Percentiles rank a stretch among this genome's conserved stretches.
phyloP scores from a whole-genome alignment of 2,888 invertebrate genomes.

The Drosophila sordidula region DNA sequence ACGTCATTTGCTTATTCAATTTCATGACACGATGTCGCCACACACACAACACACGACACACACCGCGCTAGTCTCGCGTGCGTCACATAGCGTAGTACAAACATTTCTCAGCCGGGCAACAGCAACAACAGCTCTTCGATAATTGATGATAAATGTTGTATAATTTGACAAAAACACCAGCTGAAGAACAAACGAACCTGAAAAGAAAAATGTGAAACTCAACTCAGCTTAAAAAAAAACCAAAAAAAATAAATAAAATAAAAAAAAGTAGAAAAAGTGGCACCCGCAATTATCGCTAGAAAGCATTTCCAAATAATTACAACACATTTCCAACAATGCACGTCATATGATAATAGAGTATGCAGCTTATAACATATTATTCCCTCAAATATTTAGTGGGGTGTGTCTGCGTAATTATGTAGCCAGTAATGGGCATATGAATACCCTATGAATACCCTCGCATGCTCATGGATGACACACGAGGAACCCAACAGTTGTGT shows the following conservation, averaged over 20 bases:
- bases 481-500: too few species aligned
- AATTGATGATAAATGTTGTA: conserved; percentile 84
- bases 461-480: not conserved
- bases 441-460: conserved; percentile 21
- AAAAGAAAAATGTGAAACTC: conserved; percentile 29
- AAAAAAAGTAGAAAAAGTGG: conserved; percentile 35
- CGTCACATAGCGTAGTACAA: conserved; percentile 63
- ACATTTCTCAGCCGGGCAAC: conserved; percentile 62
- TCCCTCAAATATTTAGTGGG: conserved; percentile 50
- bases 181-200: conserved; percentile 48
- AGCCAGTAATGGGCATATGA: conserved; percentile 52
- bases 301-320: conserved; percentile 79
- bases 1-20: conserved; percentile 83
- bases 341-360: conserved; percentile 29
- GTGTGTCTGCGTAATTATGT: conserved; percentile 67
- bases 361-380: conserved; percentile 60
- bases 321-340: conserved; percentile 55
- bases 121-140: conserved; percentile 67
- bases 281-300: conserved; percentile 78
- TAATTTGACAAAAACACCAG: conserved; percentile 79
- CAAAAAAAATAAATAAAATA: not conserved
- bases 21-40: conserved; percentile 76
- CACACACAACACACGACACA: conserved; percentile 31
- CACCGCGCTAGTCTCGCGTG: conserved; percentile 66
- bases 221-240: conserved; percentile 27